Conservation (phyloP, 2,113 vertebrate genomes). For the Antigone vipio region DNA sequence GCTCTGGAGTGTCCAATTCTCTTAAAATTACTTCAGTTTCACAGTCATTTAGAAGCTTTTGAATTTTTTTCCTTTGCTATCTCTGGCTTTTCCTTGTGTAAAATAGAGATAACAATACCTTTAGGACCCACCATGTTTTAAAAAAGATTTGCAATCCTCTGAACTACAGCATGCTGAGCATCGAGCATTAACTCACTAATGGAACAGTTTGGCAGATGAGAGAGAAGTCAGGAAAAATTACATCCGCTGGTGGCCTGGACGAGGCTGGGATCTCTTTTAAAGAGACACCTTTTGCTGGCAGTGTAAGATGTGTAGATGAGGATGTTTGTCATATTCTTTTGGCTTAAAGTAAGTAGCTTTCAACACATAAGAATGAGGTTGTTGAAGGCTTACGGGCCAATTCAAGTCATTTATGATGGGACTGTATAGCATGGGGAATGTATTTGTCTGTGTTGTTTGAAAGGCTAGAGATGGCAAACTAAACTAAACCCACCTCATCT, state of each 20-base stretch:
- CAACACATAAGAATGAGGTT: neutral
- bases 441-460: neutral
- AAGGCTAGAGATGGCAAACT: neutral
- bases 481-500: neutral
- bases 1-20: neutral
- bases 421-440: neutral
- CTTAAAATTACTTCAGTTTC: conserved; percentile 17
- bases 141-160: neutral
- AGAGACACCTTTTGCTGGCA: neutral
- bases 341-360: neutral
- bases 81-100: neutral
- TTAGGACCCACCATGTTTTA: neutral
- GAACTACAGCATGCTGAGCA: neutral
- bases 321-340: neutral
- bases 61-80: neutral
- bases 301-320: neutral
- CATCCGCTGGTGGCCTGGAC: neutral
- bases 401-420: neutral
- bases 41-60: neutral
- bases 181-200: neutral
- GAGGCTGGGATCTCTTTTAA: neutral
- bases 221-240: neutral
- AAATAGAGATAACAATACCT: neutral
- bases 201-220: neutral
- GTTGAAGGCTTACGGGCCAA: neutral